Base-by-base conservation (phyloP, 2,888 invertebrate species). In the Andrena camellia region DNA sequence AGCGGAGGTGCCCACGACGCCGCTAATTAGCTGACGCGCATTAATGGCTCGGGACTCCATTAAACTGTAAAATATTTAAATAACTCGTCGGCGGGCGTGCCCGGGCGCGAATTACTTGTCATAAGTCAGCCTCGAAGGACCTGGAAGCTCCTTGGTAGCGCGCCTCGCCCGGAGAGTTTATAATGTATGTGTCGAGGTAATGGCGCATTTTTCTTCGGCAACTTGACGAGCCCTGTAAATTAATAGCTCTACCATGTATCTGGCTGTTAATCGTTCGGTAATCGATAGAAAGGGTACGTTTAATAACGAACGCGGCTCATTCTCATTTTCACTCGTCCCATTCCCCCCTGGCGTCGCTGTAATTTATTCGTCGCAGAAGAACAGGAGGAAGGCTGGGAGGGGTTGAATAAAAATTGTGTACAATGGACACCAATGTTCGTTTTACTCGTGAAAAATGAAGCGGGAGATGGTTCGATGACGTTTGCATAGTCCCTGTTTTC, bases 61-160 rank as follows among this genome's bases (percentile, higher is more conserved):
- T 91, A 89, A 91, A 91, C 88, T 90, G 90, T 90, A 89, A 91
- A 90, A 92, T 90, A 91, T 92, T 91, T 90, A 91, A 92, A 91
- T 91, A 89, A 87, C 88, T 86, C 84, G 86, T 84, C 81, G 88
- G 70, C 86, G 85, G 90, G 86, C 86, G 87, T 88, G 86, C 72
- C 86, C 75, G 81, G 69, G 26, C 79, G 83, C 85, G 89, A 89
- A 90, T 89, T 90, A 86, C 87, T 87, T 81, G 83, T 83, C 83
- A 81, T 85, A 88, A 84, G 86, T 88, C 83, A 89, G 79, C 60
- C 63, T 26, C 54, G 54, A 33, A 29, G 35, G 67, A 73, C 75
- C 75, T 52, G 52, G 42, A 72, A 72, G 52, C 64, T 74, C 20
- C 83, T 70, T 73, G 70, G 42, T 42, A 72, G 63, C 54, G 77